Percentiles rank a stretch among this genome's conserved stretches.
Evolutionary conservation across 2,113 vertebrate species (phyloP).

Genomic region (Coregonus clupeaformis): DNA sequence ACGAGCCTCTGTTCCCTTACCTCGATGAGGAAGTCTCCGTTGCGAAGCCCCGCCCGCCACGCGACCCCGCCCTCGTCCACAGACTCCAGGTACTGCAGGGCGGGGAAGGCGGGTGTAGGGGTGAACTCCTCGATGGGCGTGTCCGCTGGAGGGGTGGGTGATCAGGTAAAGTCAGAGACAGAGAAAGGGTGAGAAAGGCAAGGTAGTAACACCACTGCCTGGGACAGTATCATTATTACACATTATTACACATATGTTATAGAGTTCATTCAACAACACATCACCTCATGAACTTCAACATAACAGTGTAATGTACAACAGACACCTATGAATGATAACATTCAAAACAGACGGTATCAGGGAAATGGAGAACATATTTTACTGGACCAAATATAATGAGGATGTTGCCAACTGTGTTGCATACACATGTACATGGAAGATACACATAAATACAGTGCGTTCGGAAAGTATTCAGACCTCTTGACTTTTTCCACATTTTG

Average conservation of each 20-base stretch:
- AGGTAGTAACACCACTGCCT: neutral
- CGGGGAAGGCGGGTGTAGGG: slow-evolving; percentile 85
- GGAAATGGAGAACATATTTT: too few relatives aligned
- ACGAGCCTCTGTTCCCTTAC: slow-evolving; percentile 63
- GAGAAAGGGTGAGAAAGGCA: neutral
- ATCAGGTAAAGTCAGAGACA: neutral
- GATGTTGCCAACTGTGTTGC: too few relatives aligned
- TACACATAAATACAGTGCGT: too few relatives aligned
- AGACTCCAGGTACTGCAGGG: slow-evolving; percentile 87
- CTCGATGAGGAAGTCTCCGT: slow-evolving; percentile 88
- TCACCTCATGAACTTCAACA: too few relatives aligned
- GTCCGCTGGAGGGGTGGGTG: slow-evolving; percentile 69
- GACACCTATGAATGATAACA: too few relatives aligned
- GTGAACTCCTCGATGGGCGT: slow-evolving; percentile 89
- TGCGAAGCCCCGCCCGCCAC: slow-evolving; percentile 85
- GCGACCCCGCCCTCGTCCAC: slow-evolving; percentile 88
- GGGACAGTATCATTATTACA: neutral
- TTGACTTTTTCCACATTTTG: too few relatives aligned
- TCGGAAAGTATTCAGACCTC: too few relatives aligned
- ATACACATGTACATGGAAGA: too few relatives aligned
- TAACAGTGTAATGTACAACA: too few relatives aligned
- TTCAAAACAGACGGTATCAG: too few relatives aligned
- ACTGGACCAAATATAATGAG: too few relatives aligned
- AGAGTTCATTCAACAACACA: too few relatives aligned
- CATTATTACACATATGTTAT: neutral